Evolutionary conservation across 1,140 invertebrate species (phyloP), one percentile per base, ranked within the genome.

Genomic region (Agrilus planipennis): DNA sequence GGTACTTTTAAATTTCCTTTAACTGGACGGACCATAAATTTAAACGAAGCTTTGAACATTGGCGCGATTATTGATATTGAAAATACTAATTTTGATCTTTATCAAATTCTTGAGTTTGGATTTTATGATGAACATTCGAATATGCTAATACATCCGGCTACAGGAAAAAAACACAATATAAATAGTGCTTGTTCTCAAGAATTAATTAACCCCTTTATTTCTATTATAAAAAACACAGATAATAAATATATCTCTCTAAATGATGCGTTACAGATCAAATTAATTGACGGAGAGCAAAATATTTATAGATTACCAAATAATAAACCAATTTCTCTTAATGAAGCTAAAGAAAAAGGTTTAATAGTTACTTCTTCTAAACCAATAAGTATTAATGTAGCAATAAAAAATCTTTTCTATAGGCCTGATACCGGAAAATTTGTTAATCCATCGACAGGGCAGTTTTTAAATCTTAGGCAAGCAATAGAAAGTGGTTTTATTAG

Each of bases 41-140:
- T 89, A 3, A 76, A 74, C 11, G 71, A 79, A 48, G 87, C 87
- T 2, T 64, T 89, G 46, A 75, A 79, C 31, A 55, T 77, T 48
- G 84, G 84, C 11, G 68, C 85, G 20, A 84, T 91, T 49, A 71
- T 89, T 11, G 86, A 90, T 55, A 87, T 89, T 46, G 86, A 90
- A 66, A 80, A 74, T 39, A 76, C 79, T 16, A 76, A 78, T 35
- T 86, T 88, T 54, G 77, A 78, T 22, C 60, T 96, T 2, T 83
- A 90, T 49, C 86, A 94, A 57, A 75, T 81, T 9, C 61, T 95
- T 22, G 66, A 76, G 30, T 84, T 89, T 75, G 81, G 84, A 42
- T 72, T 92, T 47, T 90, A 87, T 57, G 76, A 89, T 48, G 57
- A 71, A 2, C 63, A 73, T 17, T 76, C 78, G 31, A 73, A 79